Evolutionary conservation across 2,797 vertebrate genomes (phyloP).

Genomic region (Enteromius afrohamiltoni): DNA sequence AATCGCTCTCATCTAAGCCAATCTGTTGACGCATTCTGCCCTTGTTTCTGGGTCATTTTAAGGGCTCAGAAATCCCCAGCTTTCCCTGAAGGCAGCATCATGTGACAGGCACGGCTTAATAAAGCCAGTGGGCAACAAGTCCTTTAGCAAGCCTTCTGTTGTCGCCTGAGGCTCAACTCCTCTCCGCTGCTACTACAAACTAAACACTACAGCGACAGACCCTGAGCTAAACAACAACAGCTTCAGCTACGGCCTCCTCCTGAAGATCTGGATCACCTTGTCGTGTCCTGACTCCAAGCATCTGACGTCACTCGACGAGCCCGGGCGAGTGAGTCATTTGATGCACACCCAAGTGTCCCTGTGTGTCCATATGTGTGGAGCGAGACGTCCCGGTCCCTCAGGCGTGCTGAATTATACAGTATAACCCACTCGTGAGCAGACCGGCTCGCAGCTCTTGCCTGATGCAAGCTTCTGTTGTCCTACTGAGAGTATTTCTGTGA

Average conservation of each 20-base stretch:
- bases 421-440: slow-evolving; percentile 34
- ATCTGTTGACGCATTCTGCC: slow-evolving; percentile 21
- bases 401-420: slow-evolving; percentile 32
- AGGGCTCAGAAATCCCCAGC: slow-evolving; percentile 17
- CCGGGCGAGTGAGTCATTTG: slow-evolving; percentile 28
- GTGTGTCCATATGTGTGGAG: slow-evolving; percentile 28
- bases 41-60: slow-evolving; percentile 40
- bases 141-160: slow-evolving; percentile 35
- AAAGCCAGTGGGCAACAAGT: slow-evolving; percentile 19
- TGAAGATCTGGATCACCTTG: slow-evolving; percentile 22
- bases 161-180: neutral
- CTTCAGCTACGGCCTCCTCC: neutral
- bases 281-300: neutral
- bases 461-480: slow-evolving; percentile 29
- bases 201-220: neutral
- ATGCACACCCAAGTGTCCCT: slow-evolving; percentile 3
- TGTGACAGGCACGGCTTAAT: slow-evolving; percentile 27
- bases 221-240: neutral
- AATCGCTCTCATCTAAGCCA: neutral
- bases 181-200: neutral
- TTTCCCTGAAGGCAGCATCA: slow-evolving; percentile 38
- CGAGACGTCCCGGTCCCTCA: neutral
- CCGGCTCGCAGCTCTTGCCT: slow-evolving; percentile 1
- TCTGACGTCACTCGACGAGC: slow-evolving; percentile 3
- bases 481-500: neutral